Evolutionary conservation across 2,888 invertebrate genomes (phyloP).

Genomic region (Oligia strigilis): DNA sequence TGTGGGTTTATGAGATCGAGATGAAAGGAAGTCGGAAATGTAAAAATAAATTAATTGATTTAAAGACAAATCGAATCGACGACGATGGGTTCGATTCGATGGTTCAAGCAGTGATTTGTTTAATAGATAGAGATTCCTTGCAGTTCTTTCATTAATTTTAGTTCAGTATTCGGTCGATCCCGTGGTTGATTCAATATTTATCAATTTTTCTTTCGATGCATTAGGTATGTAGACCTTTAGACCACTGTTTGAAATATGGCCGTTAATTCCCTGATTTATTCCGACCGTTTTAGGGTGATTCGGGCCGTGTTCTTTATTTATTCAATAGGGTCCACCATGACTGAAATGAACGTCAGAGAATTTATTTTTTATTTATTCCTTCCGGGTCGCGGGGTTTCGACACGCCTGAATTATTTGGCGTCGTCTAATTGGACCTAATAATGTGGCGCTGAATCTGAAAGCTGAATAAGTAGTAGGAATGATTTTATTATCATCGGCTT

Average conservation of each 20-base stretch:
- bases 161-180: slow-evolving; percentile 11
- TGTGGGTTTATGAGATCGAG: slow-evolving; percentile 4
- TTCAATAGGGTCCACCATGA: slow-evolving; percentile 52
- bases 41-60: slow-evolving; percentile 42
- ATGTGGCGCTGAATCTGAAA: background rate
- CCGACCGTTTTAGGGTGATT: slow-evolving; percentile 56
- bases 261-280: slow-evolving; percentile 60
- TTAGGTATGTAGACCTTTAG: slow-evolving; percentile 42
- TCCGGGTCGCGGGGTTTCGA: slow-evolving; percentile 14
- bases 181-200: slow-evolving; percentile 33
- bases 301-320: slow-evolving; percentile 65
- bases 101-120: slow-evolving; percentile 32
- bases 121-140: slow-evolving; percentile 14
- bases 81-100: slow-evolving; percentile 5
- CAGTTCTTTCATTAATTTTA: slow-evolving; percentile 22
- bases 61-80: slow-evolving; percentile 36
- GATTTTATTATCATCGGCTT: slow-evolving; percentile 15
- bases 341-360: slow-evolving; percentile 44
- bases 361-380: slow-evolving; percentile 34
- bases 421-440: slow-evolving; percentile 24
- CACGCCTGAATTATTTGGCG: slow-evolving; percentile 24
- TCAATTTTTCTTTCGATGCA: slow-evolving; percentile 33
- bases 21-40: slow-evolving; percentile 33
- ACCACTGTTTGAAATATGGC: slow-evolving; percentile 44
- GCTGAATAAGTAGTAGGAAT: slow-evolving; percentile 13